phyloP scores from a whole-genome alignment of 2,797 vertebrate species.

The Cygnus olor region DNA sequence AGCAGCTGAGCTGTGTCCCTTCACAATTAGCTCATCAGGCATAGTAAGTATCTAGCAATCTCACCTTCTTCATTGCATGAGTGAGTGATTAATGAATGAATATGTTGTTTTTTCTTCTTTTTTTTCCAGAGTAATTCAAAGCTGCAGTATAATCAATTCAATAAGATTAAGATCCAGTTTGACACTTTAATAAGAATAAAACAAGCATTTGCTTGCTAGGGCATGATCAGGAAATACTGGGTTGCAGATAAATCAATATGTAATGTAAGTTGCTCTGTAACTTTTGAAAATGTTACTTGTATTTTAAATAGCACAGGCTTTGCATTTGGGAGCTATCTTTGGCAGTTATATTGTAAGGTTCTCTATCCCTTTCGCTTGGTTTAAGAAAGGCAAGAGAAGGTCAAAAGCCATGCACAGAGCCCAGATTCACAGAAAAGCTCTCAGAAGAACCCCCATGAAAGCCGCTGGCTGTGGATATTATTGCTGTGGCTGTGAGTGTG shows the following conservation, averaged over 20 bases:
- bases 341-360: neutral
- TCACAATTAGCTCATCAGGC: slow-evolving; percentile 33
- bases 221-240: slow-evolving; percentile 1
- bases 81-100: slow-evolving; percentile 43
- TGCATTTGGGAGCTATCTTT: neutral
- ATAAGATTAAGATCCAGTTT: slow-evolving; percentile 52
- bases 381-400: neutral
- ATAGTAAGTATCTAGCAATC: slow-evolving; percentile 37
- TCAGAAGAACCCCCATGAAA: neutral
- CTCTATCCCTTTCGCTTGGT: neutral
- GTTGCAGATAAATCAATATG: slow-evolving; percentile 23
- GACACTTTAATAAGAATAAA: slow-evolving; percentile 55
- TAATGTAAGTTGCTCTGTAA: neutral
- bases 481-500: neutral
- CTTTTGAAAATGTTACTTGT: neutral
- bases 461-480: neutral
- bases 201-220: slow-evolving; percentile 3
- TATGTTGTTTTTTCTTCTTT: neutral
- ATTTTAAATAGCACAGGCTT: neutral
- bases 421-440: neutral
- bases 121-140: slow-evolving; percentile 32
- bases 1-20: slow-evolving; percentile 38
- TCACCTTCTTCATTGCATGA: slow-evolving; percentile 14
- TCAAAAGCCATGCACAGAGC: neutral
- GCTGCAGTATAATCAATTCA: slow-evolving; percentile 37